Evolutionary conservation across 2,888 invertebrate species (phyloP).

Genomic region (Malthinus seriepunctatus): DNA sequence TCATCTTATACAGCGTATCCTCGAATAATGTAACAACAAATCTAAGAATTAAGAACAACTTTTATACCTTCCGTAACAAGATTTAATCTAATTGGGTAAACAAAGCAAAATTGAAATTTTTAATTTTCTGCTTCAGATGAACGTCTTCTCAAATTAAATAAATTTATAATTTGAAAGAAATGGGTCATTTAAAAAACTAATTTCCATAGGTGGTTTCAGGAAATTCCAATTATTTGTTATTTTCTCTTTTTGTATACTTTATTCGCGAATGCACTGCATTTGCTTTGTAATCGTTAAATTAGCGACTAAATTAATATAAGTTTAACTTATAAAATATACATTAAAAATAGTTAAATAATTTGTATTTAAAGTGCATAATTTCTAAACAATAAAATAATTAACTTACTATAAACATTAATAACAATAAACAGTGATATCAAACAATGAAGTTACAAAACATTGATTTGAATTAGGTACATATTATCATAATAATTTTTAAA

Average conservation of each 20-base stretch:
- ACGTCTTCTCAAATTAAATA: too few relatives aligned
- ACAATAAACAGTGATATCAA: slow-evolving; percentile 1
- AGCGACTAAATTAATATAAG: neutral
- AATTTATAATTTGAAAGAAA: too few relatives aligned
- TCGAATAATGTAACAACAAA: neutral
- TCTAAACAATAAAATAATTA: slow-evolving; percentile 1
- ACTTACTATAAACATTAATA: slow-evolving; percentile 1
- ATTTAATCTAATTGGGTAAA: too few relatives aligned
- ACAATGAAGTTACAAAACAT: neutral
- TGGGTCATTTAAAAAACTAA: too few relatives aligned
- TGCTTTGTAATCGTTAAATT: neutral
- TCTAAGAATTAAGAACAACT: neutral
- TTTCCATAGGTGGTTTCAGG: too few relatives aligned
- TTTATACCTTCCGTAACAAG: too few relatives aligned
- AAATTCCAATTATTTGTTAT: too few relatives aligned
- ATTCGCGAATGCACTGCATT: neutral
- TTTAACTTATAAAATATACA: slow-evolving; percentile 2
- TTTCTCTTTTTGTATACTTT: too few relatives aligned
- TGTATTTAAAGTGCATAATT: neutral
- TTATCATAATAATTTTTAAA: too few relatives aligned
- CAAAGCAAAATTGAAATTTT: too few relatives aligned
- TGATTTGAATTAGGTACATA: too few relatives aligned
- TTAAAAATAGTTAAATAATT: slow-evolving; percentile 6
- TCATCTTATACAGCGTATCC: neutral
- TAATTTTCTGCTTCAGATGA: too few relatives aligned